Evolutionary conservation across 2,888 invertebrate species (phyloP).

Genomic region (Ceratothoa steindachneri): DNA sequence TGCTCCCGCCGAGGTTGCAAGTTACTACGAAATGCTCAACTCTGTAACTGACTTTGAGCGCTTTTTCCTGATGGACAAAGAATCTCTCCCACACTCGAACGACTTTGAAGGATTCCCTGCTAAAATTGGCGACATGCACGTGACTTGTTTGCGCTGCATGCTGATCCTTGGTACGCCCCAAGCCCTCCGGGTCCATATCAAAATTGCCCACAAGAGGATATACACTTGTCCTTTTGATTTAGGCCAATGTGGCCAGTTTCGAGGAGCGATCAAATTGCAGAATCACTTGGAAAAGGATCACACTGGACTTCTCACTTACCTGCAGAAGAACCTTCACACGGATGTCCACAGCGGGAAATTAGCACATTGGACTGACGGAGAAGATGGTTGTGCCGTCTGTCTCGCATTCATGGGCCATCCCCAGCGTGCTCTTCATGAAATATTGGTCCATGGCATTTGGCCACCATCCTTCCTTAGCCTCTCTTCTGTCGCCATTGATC

Average conservation of each 20-base stretch:
- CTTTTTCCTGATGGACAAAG: slow-evolving; percentile 6
- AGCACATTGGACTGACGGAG: slow-evolving; percentile 24
- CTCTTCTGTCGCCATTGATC: slow-evolving; percentile 16
- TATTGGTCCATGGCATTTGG: slow-evolving; percentile 37
- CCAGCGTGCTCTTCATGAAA: slow-evolving; percentile 32
- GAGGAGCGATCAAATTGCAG: slow-evolving; percentile 35
- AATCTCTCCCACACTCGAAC: not conserved
- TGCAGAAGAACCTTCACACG: slow-evolving; percentile 26
- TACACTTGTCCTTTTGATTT: slow-evolving; percentile 41
- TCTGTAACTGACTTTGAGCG: slow-evolving; percentile 1
- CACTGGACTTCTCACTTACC: slow-evolving; percentile 16
- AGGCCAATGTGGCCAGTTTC: slow-evolving; percentile 31
- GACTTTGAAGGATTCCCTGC: slow-evolving; percentile 9
- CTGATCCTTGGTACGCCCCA: slow-evolving; percentile 6
- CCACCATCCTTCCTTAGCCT: slow-evolving; percentile 21
- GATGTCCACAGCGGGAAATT: slow-evolving; percentile 27
- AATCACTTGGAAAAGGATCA: slow-evolving; percentile 35
- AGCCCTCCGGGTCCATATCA: slow-evolving; percentile 10
- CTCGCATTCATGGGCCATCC: slow-evolving; percentile 30
- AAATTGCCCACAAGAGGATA: slow-evolving; percentile 36
- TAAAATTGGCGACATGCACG: not conserved
- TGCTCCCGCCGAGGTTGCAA: no score
- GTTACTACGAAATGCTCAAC: not conserved
- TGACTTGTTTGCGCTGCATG: slow-evolving; percentile 14
- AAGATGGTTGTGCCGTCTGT: slow-evolving; percentile 31